These are phyloP conservation scores for Alaudala cheleensis DNA, from an alignment of 2,113 vertebrate species.

Conservation along the genomic window DNA sequence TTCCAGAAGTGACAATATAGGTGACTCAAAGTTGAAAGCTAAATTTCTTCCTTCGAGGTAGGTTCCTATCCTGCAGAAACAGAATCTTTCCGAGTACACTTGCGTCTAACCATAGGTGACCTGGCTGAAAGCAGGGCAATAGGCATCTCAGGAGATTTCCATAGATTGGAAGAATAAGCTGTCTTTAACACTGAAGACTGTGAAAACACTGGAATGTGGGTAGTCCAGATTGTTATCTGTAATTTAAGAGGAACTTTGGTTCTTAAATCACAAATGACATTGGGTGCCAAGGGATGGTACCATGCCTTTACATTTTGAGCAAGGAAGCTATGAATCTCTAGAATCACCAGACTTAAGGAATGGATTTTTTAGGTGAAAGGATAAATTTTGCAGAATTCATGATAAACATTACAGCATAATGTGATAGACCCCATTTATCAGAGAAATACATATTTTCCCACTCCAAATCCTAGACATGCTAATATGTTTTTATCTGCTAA, in stretches of 20 bases:
- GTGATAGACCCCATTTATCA: neutral
- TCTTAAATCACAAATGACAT: neutral
- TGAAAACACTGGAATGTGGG: neutral
- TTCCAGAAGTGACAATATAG: neutral
- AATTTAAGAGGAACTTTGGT: neutral
- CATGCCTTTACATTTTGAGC: neutral
- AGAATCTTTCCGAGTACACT: neutral
- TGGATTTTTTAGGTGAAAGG: neutral
- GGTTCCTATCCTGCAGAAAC: neutral
- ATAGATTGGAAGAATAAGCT: neutral
- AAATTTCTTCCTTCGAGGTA: neutral
- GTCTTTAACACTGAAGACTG: neutral
- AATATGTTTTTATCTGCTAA: neutral
- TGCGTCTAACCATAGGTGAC: neutral
- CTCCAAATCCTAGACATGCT: neutral
- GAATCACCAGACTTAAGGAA: neutral
- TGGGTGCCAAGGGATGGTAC: neutral
- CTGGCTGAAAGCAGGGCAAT: neutral
- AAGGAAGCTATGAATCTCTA: neutral
- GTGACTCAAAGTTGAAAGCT: neutral
- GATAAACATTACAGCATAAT: neutral
- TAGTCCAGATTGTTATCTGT: neutral
- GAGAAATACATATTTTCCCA: neutral
- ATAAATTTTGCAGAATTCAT: neutral
- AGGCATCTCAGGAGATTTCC: neutral